Evolutionary conservation across 2,888 invertebrate genomes (phyloP), one percentile per base, ranked within the genome.

Genomic region (Euspilapteryx auroguttella): DNA sequence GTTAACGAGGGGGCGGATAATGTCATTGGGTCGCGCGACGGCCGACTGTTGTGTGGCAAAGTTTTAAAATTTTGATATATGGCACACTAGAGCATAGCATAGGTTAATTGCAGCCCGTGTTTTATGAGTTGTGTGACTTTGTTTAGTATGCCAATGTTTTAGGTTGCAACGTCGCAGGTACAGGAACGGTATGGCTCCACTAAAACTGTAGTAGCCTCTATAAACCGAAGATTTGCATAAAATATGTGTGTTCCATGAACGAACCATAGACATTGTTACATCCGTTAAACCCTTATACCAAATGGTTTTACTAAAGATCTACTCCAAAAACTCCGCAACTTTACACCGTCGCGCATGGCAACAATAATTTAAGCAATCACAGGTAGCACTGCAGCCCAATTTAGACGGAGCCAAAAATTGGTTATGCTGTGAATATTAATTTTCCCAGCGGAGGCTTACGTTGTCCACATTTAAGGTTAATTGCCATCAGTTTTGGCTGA

Each of bases 381-480:
- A 58, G 49, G 51, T 52, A 48, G 42, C 50, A 44, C 42, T 47
- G n/a, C n/a, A n/a, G 48, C 47, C 55, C 51, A 66, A 68, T 65
- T 63, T 64, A 56, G 58, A 52, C 38, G 40, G 40, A 44, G 43
- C 52, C 55, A 66, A 65, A 73, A 68, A 69, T 62, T 63, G 59
- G 57, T 55, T 59, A 62, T 62, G 63, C 62, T 55, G 54, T 59
- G 62, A 71, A 73, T 73, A 66, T 64, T 68, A 63, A 66, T 66
- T 61, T 57, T 65, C 75, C 71, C 68, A 37, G 42, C 41, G 63
- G 69, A 64, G 40, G 54, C 57, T 55, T 59, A 61, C 55, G 66
- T 65, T 73, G 71, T 68, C 69, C 68, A 73, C 66, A 66, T 75
- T 75, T 66, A 69, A 68, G 68, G 64, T 6, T 75, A 73, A 75